Evolutionary conservation across 2,797 vertebrate species (phyloP).

Genomic region (Psittacula derbiana): DNA sequence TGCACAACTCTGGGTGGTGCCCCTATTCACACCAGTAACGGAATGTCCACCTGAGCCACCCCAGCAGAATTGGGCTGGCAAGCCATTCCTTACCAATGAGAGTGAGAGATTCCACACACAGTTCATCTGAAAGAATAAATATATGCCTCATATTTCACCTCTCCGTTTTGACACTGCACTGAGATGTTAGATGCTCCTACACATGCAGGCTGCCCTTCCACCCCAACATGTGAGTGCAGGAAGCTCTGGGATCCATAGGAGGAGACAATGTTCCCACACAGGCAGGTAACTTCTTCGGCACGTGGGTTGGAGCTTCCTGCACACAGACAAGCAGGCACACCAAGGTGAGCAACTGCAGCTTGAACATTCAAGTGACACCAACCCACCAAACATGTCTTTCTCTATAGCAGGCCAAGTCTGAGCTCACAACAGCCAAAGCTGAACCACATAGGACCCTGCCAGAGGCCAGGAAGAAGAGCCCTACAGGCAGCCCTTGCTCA

Average conservation of each 20-base stretch:
- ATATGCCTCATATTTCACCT: background rate
- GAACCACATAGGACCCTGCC: accelerated
- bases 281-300: background rate
- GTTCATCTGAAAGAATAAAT: background rate
- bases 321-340: background rate
- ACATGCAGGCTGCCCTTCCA: background rate
- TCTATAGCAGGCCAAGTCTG: background rate
- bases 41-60: background rate
- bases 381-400: accelerated
- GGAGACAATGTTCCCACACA: accelerated
- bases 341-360: background rate
- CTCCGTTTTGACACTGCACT: background rate
- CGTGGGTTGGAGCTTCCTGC: background rate
- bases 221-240: accelerated
- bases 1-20: background rate
- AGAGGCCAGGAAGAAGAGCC: background rate
- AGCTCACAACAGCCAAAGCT: background rate
- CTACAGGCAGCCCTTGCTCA: background rate
- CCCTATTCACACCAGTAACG: background rate
- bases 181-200: background rate
- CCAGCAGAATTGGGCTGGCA: background rate
- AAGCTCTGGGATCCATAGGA: background rate
- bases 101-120: background rate
- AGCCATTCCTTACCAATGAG: accelerated
- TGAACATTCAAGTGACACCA: background rate